Conservation (phyloP, 2,888 invertebrate species). For the Rapana venosa region DNA sequence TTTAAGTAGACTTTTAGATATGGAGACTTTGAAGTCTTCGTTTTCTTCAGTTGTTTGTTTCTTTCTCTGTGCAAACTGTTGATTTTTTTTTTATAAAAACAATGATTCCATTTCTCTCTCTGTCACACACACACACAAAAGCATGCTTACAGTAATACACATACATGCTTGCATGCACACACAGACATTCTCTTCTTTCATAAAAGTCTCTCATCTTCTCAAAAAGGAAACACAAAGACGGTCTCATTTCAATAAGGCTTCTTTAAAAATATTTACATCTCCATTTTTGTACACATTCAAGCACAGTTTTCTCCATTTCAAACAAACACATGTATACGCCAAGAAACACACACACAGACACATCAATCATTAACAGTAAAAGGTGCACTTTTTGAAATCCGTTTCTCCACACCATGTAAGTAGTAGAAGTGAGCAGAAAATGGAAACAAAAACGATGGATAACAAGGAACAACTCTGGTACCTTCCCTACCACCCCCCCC, state of each 20-base stretch:
- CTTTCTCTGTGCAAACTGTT: too few relatives aligned
- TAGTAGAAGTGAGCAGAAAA: background rate
- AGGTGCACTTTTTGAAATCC: slow-evolving; percentile 11
- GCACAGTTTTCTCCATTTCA: background rate
- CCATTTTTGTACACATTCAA: slow-evolving; percentile 19
- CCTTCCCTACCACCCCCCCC: background rate
- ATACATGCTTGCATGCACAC: too few relatives aligned
- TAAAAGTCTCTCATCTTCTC: background rate
- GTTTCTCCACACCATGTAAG: slow-evolving; percentile 5
- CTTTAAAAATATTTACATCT: slow-evolving; percentile 40
- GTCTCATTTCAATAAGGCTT: slow-evolving; percentile 30
- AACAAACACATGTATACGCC: background rate
- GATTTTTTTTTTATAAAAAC: too few relatives aligned
- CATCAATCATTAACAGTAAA: background rate
- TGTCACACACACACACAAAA: background rate
- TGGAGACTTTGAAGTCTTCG: too few relatives aligned
- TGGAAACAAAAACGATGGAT: background rate
- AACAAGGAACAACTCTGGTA: background rate
- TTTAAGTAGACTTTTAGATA: too few relatives aligned
- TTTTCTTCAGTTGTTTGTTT: too few relatives aligned
- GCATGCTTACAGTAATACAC: too few relatives aligned
- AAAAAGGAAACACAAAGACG: background rate
- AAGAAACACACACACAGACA: background rate
- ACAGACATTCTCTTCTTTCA: too few relatives aligned
- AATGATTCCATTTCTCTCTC: too few relatives aligned